Percentiles rank a stretch among this genome's conserved stretches.
Evolutionary conservation across 2,113 vertebrate genomes (phyloP).

Genomic region (Arizona elegans): DNA sequence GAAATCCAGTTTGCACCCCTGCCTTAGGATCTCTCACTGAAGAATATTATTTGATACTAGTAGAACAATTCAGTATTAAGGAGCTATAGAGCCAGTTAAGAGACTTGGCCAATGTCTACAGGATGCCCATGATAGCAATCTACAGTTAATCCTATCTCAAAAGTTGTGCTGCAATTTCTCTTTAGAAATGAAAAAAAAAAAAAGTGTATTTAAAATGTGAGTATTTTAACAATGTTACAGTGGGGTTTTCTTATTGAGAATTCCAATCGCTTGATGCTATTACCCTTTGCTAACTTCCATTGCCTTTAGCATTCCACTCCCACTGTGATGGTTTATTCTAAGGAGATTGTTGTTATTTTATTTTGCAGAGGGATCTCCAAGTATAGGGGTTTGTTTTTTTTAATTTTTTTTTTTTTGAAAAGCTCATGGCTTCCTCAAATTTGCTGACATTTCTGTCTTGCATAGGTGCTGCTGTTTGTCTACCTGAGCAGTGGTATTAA

Average conservation of each 20-base stretch:
- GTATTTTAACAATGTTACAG: neutral
- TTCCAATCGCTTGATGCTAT: neutral
- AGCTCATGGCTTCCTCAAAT: too few species aligned
- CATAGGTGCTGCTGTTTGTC: neutral
- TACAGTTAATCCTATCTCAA: neutral
- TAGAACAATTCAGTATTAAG: neutral
- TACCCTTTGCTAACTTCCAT: neutral
- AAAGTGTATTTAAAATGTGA: neutral
- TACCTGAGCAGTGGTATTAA: neutral
- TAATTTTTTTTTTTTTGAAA: too few species aligned
- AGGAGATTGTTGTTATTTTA: neutral
- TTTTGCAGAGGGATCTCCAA: neutral
- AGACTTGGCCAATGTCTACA: neutral
- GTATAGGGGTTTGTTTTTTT: too few species aligned
- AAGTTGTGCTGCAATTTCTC: neutral
- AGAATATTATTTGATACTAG: neutral
- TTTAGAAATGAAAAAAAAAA: neutral
- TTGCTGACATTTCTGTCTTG: neutral
- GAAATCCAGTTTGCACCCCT: too few species aligned
- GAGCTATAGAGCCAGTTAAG: neutral
- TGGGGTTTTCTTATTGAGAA: neutral
- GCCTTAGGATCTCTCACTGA: too few species aligned
- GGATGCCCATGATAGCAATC: neutral
- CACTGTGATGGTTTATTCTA: neutral
- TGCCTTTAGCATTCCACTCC: neutral